phyloP scores from a whole-genome alignment of 2,113 vertebrate species.

The Climacteris rufus region DNA sequence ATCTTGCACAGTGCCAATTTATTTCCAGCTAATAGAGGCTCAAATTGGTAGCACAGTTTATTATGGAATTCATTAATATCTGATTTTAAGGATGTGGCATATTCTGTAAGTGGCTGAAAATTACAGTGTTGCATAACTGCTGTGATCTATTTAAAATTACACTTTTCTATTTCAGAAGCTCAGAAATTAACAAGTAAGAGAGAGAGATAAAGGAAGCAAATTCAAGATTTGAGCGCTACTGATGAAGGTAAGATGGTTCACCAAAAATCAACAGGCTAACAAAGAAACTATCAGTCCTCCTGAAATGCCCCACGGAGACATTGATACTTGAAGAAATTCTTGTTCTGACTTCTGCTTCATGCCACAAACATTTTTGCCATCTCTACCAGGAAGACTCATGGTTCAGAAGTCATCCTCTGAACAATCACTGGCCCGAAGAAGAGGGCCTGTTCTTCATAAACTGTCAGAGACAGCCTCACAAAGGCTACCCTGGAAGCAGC shows the following conservation, averaged over 20 bases:
- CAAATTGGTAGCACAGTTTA: neutral
- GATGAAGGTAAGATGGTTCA: neutral
- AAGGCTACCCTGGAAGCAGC: neutral
- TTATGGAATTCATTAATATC: slow-evolving; percentile 6
- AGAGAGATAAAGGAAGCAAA: neutral
- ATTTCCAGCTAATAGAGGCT: slow-evolving; percentile 1
- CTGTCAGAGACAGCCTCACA: neutral
- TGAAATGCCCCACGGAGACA: neutral
- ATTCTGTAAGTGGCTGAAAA: neutral
- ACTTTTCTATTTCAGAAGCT: neutral
- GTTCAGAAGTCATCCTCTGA: neutral
- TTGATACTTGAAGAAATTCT: neutral
- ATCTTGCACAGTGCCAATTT: neutral
- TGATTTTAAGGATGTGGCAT: slow-evolving; percentile 20
- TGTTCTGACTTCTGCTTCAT: neutral
- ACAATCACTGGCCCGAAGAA: neutral
- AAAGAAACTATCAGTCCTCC: neutral
- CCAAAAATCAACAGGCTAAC: neutral
- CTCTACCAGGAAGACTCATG: neutral
- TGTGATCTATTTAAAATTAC: slow-evolving; percentile 8
- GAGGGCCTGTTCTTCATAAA: neutral
- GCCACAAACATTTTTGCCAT: neutral
- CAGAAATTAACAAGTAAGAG: neutral
- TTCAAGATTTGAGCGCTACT: neutral
- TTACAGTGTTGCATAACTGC: neutral